Evolutionary conservation across 2,888 invertebrate genomes (phyloP).

Genomic region (Cetonia aurata): DNA sequence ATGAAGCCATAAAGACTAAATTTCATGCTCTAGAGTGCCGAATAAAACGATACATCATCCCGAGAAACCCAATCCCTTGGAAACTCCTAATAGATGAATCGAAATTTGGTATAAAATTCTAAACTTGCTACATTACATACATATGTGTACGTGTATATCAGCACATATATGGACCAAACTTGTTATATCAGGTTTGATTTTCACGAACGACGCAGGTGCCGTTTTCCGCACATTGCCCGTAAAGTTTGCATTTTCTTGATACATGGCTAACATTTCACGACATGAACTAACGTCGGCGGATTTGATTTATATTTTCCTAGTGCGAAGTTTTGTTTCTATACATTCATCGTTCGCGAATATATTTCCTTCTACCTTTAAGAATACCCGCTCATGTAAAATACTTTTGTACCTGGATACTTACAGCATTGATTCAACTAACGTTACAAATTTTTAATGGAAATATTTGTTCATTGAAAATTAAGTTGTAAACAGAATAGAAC

Average conservation of each 20-base stretch:
- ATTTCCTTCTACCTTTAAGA: not conserved
- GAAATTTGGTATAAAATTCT: not conserved
- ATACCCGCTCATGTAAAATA: not conserved
- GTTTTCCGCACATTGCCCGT: not conserved
- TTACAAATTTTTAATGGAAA: not conserved
- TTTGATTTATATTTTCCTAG: slow-evolving; percentile 25
- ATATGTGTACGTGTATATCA: not conserved
- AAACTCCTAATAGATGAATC: too few relatives aligned
- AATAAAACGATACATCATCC: too few relatives aligned
- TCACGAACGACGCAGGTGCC: slow-evolving; percentile 37
- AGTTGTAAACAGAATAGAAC: too few relatives aligned
- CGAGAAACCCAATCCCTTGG: too few relatives aligned
- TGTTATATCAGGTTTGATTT: slow-evolving; percentile 32
- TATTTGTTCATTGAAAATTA: not conserved
- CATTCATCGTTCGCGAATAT: slow-evolving; percentile 1
- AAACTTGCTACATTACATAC: not conserved
- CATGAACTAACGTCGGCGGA: slow-evolving; percentile 28
- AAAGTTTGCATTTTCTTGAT: slow-evolving; percentile 33
- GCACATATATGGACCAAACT: slow-evolving; percentile 7
- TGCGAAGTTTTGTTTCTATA: slow-evolving; percentile 9
- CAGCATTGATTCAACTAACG: not conserved
- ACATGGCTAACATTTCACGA: slow-evolving; percentile 10
- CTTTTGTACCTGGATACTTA: not conserved
- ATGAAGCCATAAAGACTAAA: too few relatives aligned
- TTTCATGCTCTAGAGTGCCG: too few relatives aligned